Conservation (phyloP, 2,113 vertebrate species). For the Actenoides hombroni region DNA sequence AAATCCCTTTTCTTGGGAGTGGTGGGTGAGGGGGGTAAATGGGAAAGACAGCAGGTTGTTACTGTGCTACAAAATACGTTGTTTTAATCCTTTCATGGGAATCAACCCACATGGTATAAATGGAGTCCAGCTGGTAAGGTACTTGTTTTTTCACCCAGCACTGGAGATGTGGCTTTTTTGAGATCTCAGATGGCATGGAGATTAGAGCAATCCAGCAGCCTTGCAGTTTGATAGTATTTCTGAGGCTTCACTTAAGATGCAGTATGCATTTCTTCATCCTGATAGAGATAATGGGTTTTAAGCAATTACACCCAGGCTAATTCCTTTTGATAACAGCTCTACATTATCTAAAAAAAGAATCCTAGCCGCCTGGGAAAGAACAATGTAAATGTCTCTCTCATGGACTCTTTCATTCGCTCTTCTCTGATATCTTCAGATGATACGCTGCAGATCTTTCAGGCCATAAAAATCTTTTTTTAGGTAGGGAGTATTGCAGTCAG, state of each 20-base stretch:
- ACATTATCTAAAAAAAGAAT: conserved; percentile 68
- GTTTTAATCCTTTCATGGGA: not conserved
- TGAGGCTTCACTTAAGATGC: conserved; percentile 64
- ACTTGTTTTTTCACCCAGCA: not conserved
- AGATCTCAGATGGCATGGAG: not conserved
- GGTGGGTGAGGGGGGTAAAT: not conserved
- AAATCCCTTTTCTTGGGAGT: not conserved
- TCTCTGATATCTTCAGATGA: conserved; percentile 21
- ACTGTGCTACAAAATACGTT: not conserved
- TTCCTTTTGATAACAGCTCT: conserved; percentile 71
- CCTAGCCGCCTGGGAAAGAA: conserved; percentile 43
- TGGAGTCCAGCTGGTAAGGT: not conserved
- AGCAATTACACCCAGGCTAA: conserved; percentile 72
- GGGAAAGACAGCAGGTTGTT: not conserved
- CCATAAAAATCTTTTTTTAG: not conserved
- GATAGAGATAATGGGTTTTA: conserved; percentile 72
- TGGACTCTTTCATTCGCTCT: conserved; percentile 3
- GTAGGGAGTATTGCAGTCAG: not conserved
- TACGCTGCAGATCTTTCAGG: conserved; percentile 4
- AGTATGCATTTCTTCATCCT: conserved; percentile 67
- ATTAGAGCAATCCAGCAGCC: conserved; percentile 2
- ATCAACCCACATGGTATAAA: not conserved
- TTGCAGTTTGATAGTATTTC: conserved; percentile 44
- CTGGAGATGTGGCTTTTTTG: not conserved
- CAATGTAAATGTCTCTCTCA: conserved; percentile 50